A percentile compares a stretch with the other conserved stretches of the same genome.
phyloP scores from a whole-genome alignment of 2,797 vertebrate genomes.

The Pseudochirops cupreus region DNA sequence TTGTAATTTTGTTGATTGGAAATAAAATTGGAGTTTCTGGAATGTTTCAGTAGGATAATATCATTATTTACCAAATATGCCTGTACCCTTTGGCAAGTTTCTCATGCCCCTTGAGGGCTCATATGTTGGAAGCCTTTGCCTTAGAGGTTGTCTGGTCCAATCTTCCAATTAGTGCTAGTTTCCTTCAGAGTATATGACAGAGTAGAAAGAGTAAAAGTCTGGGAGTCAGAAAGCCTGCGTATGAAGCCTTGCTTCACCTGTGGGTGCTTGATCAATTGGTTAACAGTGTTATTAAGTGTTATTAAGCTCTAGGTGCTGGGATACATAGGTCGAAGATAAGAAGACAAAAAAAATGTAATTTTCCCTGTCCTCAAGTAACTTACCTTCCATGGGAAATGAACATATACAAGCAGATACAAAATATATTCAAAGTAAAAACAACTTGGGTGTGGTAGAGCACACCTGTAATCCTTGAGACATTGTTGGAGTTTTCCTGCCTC shows the following conservation, averaged over 20 bases:
- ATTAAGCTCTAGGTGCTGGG: not conserved
- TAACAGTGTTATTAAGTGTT: not conserved
- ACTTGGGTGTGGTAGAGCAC: not conserved
- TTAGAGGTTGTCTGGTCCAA: not conserved
- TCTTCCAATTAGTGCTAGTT: not conserved
- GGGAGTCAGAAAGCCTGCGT: not conserved
- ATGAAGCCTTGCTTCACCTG: not conserved
- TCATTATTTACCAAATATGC: not conserved
- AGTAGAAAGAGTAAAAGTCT: not conserved
- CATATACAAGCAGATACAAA: not conserved
- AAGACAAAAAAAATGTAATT: not conserved
- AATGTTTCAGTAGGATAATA: not conserved
- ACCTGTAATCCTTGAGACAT: not conserved
- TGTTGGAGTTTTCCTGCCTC: not conserved
- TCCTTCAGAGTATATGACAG: not conserved
- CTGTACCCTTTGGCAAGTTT: not conserved
- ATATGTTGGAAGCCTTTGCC: not conserved
- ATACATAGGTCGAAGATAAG: not conserved
- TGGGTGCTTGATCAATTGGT: not conserved
- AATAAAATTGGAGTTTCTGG: not conserved
- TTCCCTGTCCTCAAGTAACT: not conserved
- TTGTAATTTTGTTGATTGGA: not conserved
- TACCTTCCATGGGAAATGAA: not conserved
- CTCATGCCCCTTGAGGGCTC: not conserved
- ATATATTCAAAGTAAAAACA: not conserved